These are phyloP conservation scores for Eubasilissa regina DNA, from an alignment of 1,140 invertebrate species.

Conservation along the genomic window DNA sequence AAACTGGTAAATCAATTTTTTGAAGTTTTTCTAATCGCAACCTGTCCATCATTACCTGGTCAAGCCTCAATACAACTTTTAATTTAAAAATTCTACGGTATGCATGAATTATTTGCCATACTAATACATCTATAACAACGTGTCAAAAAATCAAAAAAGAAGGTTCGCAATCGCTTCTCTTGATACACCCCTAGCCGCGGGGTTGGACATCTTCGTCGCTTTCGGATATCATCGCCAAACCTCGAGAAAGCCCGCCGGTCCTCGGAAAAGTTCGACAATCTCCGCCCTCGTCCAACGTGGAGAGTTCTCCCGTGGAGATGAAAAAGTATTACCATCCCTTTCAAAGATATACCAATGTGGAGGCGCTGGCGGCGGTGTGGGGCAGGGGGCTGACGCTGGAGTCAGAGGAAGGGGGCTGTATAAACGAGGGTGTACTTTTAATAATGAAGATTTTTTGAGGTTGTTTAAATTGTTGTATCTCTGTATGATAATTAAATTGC, in stretches of 20 bases:
- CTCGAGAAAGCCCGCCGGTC: background rate
- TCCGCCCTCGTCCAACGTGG: background rate
- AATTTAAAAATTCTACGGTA: too few relatives aligned
- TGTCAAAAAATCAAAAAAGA: background rate
- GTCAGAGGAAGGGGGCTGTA: background rate
- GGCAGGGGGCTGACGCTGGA: background rate
- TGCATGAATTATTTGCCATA: too few relatives aligned
- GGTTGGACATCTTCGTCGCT: slow-evolving; percentile 21
- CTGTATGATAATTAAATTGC: too few relatives aligned
- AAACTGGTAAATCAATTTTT: too few relatives aligned
- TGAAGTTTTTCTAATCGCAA: too few relatives aligned
- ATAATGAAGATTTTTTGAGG: too few relatives aligned
- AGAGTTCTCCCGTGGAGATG: slow-evolving; percentile 25
- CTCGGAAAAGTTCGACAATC: slow-evolving; percentile 8
- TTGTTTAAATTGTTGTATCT: too few relatives aligned
- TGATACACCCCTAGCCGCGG: slow-evolving; percentile 23
- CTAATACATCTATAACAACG: too few relatives aligned
- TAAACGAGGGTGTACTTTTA: background rate
- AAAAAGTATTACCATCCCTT: slow-evolving; percentile 25
- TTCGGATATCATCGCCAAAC: slow-evolving; percentile 9
- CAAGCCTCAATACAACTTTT: too few relatives aligned
- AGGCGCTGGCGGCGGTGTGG: background rate
- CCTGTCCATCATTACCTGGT: too few relatives aligned
- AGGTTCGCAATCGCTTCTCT: background rate
- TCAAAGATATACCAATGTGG: slow-evolving; percentile 20